A percentile compares a stretch with the other conserved stretches of the same genome.
Conservation (phyloP, 2,888 invertebrate genomes). For the Mesorhabditis belari region DNA sequence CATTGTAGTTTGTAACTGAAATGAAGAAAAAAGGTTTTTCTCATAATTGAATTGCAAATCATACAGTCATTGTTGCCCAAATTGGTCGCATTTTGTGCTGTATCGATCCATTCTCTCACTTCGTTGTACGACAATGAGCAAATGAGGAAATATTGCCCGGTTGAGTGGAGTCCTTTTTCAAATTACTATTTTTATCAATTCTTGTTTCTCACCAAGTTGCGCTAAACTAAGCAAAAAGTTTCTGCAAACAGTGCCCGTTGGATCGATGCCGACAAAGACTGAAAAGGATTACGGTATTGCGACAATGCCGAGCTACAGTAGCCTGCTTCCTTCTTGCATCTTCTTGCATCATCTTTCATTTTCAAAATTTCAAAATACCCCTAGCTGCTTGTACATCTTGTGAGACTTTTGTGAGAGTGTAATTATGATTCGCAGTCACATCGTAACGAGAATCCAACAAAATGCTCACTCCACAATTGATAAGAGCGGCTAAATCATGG, state of each 20-base stretch:
- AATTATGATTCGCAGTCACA: background rate
- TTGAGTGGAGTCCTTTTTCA: background rate
- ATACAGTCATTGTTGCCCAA: background rate
- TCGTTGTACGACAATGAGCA: constrained; percentile 16
- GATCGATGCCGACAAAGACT: background rate
- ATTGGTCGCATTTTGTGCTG: background rate
- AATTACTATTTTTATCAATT: background rate
- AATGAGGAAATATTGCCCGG: constrained; percentile 24
- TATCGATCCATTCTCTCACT: constrained; percentile 16
- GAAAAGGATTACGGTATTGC: too few relatives aligned
- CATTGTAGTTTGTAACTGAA: background rate
- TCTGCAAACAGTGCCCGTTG: background rate
- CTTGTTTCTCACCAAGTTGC: background rate
- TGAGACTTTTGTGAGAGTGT: background rate
- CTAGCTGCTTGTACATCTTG: background rate
- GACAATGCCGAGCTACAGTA: too few relatives aligned
- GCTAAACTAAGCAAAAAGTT: background rate
- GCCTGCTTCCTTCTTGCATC: too few relatives aligned
- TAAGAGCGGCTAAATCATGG: background rate
- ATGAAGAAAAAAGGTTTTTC: background rate
- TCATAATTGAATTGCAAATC: background rate
- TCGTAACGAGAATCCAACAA: background rate
- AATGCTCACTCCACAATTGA: background rate
- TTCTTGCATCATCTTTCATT: background rate
- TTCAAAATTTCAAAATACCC: background rate